phyloP scores from a whole-genome alignment of 23 tunicate species.

The Trididemnum nubilum region DNA sequence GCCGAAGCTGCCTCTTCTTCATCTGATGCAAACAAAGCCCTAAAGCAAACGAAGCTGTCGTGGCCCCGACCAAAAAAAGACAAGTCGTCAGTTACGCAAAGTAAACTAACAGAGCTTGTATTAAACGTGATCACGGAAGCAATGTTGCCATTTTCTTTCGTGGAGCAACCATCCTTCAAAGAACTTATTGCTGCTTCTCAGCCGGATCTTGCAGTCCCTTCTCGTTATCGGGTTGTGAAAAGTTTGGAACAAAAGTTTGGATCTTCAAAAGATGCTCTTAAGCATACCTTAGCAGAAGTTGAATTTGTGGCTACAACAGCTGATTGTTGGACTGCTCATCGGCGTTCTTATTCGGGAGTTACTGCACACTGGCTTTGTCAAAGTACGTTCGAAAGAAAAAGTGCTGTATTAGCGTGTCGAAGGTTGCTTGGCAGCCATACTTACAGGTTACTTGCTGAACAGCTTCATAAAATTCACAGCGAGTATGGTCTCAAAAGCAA shows the following conservation, averaged over 20 bases:
- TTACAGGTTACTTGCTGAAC: background rate
- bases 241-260: background rate
- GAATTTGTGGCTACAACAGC: slow-evolving; percentile 1
- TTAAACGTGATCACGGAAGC: no score
- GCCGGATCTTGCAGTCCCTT: slow-evolving; percentile 4
- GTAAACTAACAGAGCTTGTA: slow-evolving; percentile 1
- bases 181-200: background rate
- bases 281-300: slow-evolving; percentile 1
- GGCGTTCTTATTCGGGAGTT: background rate
- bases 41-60: background rate
- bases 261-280: background rate
- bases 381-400: background rate
- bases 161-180: background rate
- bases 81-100: slow-evolving; percentile 1
- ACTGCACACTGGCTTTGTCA: slow-evolving; percentile 2
- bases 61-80: slow-evolving; percentile 2
- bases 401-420: slow-evolving; percentile 2
- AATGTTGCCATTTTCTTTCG: background rate
- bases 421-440: slow-evolving; percentile 3
- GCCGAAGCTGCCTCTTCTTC: slow-evolving; percentile 4
- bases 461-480: background rate
- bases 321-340: slow-evolving; percentile 1
- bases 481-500: background rate
- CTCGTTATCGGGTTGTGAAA: background rate
- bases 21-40: slow-evolving; percentile 1